These are phyloP conservation scores for Microtus richardsoni DNA, from an alignment of 2,113 vertebrate species.

Conservation along the genomic window DNA sequence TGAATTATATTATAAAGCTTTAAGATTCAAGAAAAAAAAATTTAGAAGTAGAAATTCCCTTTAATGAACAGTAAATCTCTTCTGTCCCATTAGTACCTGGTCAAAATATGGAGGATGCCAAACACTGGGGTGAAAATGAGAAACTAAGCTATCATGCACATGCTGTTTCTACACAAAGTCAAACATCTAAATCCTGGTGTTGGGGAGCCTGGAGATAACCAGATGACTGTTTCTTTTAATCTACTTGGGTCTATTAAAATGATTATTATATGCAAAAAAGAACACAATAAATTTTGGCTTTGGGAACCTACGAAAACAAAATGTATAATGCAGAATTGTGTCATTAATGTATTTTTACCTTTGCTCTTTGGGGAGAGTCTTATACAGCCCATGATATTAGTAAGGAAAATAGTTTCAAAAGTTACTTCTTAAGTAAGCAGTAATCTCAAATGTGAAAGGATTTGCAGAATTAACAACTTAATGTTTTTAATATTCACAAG, in stretches of 20 bases:
- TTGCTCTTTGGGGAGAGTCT: background rate
- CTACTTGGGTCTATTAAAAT: conserved; percentile 4
- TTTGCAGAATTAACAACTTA: conserved; percentile 22
- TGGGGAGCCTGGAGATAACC: background rate
- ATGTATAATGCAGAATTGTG: background rate
- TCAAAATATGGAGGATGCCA: background rate
- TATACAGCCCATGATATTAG: background rate
- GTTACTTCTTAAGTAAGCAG: conserved; percentile 1
- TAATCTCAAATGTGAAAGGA: conserved; percentile 40
- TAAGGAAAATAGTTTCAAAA: conserved; percentile 28
- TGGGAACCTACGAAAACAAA: background rate
- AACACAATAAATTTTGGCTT: background rate
- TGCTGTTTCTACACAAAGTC: background rate
- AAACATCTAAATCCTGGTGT: background rate
- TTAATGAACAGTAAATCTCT: background rate
- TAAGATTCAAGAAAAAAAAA: conserved; percentile 20
- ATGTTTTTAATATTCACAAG: background rate
- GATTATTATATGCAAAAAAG: background rate
- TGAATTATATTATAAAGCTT: background rate
- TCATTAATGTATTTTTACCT: conserved; percentile 9
- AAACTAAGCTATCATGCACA: background rate
- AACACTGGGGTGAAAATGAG: conserved; percentile 27
- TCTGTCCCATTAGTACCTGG: background rate
- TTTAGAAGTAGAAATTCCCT: background rate
- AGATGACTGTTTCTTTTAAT: background rate